phyloP scores from a whole-genome alignment of 2,888 invertebrate genomes.

The Philonicus albiceps region DNA sequence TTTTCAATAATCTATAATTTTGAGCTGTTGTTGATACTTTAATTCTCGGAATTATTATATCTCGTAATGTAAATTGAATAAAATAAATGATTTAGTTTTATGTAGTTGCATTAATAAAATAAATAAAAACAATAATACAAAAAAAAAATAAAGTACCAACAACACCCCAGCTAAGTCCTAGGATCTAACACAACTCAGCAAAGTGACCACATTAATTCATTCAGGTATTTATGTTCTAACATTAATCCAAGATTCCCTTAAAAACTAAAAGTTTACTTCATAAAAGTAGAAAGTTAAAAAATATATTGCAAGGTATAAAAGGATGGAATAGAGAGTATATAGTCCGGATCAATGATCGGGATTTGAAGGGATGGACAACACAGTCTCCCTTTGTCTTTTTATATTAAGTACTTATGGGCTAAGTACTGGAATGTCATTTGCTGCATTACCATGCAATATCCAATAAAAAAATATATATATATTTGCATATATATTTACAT shows the following conservation, averaged over 20 bases:
- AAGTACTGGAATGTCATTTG: slow-evolving; percentile 40
- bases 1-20: slow-evolving; percentile 1
- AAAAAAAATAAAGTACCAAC: neutral
- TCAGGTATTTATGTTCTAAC: slow-evolving; percentile 8
- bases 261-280: slow-evolving; percentile 22
- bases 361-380: neutral
- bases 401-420: slow-evolving; percentile 3
- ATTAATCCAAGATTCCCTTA: slow-evolving; percentile 36
- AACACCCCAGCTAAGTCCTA: slow-evolving; percentile 16
- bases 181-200: slow-evolving; percentile 32
- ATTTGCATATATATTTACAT: no score
- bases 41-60: neutral
- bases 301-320: slow-evolving; percentile 22
- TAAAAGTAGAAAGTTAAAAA: slow-evolving; percentile 29
- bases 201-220: slow-evolving; percentile 39
- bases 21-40: slow-evolving; percentile 6
- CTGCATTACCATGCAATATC: neutral
- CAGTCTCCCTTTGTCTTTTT: neutral
- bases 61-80: neutral
- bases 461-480: neutral
- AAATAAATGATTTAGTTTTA: neutral
- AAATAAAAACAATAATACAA: neutral
- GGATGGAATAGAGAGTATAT: slow-evolving; percentile 32
- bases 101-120: neutral
- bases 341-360: neutral